phyloP scores from a whole-genome alignment of 2,113 vertebrate species.

The Sorex araneus region DNA sequence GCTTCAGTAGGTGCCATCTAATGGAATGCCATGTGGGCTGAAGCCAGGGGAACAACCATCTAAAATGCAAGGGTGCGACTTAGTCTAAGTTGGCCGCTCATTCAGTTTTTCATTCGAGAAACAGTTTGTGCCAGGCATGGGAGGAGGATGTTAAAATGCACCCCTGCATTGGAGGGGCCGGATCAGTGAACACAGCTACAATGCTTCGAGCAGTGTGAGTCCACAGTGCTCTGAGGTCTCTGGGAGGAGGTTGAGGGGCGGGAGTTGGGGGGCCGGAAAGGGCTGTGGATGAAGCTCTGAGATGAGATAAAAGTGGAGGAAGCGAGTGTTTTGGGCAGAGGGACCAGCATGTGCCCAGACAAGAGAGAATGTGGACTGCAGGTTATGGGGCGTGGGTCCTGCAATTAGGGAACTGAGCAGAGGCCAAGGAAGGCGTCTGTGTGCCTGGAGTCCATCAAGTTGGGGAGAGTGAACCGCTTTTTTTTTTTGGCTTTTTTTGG shows the following conservation, averaged over 20 bases:
- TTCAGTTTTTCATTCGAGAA: background rate
- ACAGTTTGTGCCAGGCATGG: background rate
- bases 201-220: background rate
- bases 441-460: background rate
- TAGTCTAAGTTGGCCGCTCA: background rate
- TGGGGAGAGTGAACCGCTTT: too few relatives aligned
- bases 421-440: accelerated
- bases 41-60: background rate
- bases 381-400: accelerated
- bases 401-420: background rate
- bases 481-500: too few relatives aligned
- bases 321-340: background rate
- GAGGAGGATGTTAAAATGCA: too few relatives aligned
- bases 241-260: background rate
- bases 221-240: background rate
- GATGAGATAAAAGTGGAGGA: background rate
- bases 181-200: background rate
- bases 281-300: background rate
- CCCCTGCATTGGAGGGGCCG: background rate
- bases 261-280: background rate
- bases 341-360: background rate
- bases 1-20: background rate
- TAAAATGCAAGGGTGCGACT: background rate
- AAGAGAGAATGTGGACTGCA: background rate
- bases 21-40: background rate